Evolutionary conservation across 2,797 vertebrate species (phyloP).

Genomic region (Catamblyrhynchus diadema): DNA sequence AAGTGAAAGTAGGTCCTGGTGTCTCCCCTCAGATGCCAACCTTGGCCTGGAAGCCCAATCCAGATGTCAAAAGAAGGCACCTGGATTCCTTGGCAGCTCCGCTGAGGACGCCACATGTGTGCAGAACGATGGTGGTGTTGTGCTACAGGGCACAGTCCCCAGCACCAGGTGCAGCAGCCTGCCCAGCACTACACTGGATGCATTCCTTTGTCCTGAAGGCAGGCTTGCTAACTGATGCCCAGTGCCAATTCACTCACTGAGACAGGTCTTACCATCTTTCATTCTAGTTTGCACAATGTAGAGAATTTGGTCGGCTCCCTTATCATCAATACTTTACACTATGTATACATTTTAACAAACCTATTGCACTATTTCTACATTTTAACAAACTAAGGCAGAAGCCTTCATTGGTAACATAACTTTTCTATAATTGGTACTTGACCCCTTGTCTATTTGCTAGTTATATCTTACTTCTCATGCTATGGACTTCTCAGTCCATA

Average conservation of each 20-base stretch:
- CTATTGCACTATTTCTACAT: neutral
- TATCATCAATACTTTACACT: neutral
- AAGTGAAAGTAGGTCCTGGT: neutral
- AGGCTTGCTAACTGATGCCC: neutral
- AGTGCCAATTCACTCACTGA: neutral
- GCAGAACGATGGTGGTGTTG: accelerated
- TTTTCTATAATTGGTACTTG: neutral
- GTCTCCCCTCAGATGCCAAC: neutral
- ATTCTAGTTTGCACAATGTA: neutral
- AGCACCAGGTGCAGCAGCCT: accelerated
- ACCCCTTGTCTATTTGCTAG: neutral
- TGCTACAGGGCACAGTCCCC: neutral
- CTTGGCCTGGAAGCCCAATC: neutral
- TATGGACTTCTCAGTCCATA: neutral
- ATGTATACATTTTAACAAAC: neutral
- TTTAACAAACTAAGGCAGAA: neutral
- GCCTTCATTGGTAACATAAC: neutral
- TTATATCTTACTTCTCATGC: neutral
- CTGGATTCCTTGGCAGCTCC: neutral
- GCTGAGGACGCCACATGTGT: accelerated
- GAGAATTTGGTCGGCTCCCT: accelerated
- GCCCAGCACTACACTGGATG: neutral
- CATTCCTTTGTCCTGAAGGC: neutral
- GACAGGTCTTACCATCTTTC: neutral
- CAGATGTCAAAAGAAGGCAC: neutral